phyloP scores from a whole-genome alignment of 1,140 invertebrate species.

The Neodiprion virginianus region DNA sequence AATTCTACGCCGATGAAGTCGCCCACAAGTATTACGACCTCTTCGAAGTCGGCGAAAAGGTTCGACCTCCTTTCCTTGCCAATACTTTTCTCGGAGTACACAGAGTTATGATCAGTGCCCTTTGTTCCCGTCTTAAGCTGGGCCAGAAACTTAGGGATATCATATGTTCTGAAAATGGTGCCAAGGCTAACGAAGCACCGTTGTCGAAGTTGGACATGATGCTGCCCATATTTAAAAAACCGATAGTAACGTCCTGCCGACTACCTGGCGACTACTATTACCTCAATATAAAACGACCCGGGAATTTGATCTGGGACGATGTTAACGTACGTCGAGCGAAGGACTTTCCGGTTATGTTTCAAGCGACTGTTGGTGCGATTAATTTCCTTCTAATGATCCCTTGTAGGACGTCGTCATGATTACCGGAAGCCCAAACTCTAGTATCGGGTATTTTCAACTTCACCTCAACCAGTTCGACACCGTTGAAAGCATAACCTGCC shows the following conservation, averaged over 20 bases:
- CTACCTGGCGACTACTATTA: constrained; percentile 55
- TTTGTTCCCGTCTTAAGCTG: background rate
- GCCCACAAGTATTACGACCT: constrained; percentile 63
- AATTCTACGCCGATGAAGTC: constrained; percentile 57
- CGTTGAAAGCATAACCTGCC: constrained; percentile 66
- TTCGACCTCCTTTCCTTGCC: constrained; percentile 46
- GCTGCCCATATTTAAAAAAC: constrained; percentile 33
- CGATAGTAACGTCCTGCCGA: constrained; percentile 38
- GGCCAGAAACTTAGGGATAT: constrained; percentile 13
- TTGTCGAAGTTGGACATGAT: constrained; percentile 12
- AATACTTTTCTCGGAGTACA: constrained; percentile 25
- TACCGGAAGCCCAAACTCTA: constrained; percentile 57
- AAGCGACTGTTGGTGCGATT: background rate
- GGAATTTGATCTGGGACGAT: constrained; percentile 22
- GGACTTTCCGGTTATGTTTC: too few species aligned
- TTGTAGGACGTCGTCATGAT: constrained; percentile 55
- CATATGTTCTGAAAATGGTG: background rate
- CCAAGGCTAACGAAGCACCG: background rate
- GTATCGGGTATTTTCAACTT: constrained; percentile 65
- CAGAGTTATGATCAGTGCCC: background rate
- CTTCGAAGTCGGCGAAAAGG: constrained; percentile 64
- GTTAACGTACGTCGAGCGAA: background rate
- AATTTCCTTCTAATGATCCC: constrained; percentile 25
- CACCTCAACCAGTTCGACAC: constrained; percentile 63
- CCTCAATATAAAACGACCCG: constrained; percentile 46